These are phyloP conservation scores for Austrolebias charrua DNA, from an alignment of 2,797 vertebrate species.

Conservation along the genomic window DNA sequence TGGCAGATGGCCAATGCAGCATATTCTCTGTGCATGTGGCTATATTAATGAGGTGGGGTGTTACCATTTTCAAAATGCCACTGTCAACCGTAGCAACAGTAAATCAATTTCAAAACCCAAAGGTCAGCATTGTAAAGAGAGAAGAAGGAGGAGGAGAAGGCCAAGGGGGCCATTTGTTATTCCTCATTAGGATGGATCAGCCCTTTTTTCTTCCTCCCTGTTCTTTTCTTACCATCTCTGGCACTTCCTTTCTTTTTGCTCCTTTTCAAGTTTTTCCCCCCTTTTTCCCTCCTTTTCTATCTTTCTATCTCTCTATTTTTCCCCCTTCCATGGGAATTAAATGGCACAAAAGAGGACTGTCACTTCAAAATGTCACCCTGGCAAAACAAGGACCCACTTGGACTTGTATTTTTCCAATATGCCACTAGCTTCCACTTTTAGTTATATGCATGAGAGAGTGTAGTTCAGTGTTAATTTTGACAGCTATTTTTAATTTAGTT, in stretches of 20 bases:
- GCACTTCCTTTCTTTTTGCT: slow-evolving; percentile 29
- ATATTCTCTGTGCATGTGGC: slow-evolving; percentile 71
- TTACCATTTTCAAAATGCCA: slow-evolving; percentile 86
- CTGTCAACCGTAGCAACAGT: slow-evolving; percentile 79
- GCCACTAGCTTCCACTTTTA: slow-evolving; percentile 27
- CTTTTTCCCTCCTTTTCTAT: slow-evolving; percentile 11
- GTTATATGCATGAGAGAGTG: slow-evolving; percentile 13
- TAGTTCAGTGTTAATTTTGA: no score
- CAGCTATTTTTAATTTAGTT: no score
- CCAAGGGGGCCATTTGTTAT: slow-evolving; percentile 75
- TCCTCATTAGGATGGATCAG: slow-evolving; percentile 80
- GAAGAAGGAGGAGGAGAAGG: slow-evolving; percentile 57
- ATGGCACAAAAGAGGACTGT: slow-evolving; percentile 65
- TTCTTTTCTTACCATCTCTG: slow-evolving; percentile 53
- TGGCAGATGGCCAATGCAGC: slow-evolving; percentile 59
- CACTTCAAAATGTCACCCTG: slow-evolving; percentile 74
- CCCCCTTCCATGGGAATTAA: slow-evolving; percentile 61
- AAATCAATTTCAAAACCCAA: slow-evolving; percentile 84
- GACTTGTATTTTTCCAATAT: slow-evolving; percentile 50
- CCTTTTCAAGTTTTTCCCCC: slow-evolving; percentile 32
- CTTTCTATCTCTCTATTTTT: slow-evolving; percentile 48
- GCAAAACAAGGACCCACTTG: slow-evolving; percentile 71
- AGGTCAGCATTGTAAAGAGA: slow-evolving; percentile 79
- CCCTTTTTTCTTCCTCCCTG: slow-evolving; percentile 41
- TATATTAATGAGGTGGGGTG: slow-evolving; percentile 80